Evolutionary conservation across 2,888 invertebrate genomes (phyloP).

Genomic region (Trichogramma dendrolimi): DNA sequence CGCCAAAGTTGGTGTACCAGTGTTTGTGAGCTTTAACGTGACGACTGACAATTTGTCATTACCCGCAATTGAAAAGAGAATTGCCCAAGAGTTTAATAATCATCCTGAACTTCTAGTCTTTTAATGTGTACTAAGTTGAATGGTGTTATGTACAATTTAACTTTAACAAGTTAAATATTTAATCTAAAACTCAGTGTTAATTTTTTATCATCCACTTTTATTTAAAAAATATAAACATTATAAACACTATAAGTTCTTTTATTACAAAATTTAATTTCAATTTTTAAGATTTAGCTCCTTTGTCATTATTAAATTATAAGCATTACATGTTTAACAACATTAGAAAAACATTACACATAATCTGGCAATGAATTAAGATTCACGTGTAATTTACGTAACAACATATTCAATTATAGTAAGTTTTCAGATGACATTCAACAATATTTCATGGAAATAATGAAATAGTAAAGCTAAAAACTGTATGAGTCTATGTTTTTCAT

Average conservation of each 20-base stretch:
- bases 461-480: constrained; percentile 6
- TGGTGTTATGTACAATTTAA: neutral
- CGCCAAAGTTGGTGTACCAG: constrained; percentile 45
- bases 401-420: constrained; percentile 2
- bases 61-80: constrained; percentile 42
- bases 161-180: neutral
- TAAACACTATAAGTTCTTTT: constrained; percentile 24
- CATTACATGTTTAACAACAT: constrained; percentile 24
- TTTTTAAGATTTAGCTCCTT: neutral
- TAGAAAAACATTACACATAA: constrained; percentile 26
- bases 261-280: constrained; percentile 20
- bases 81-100: constrained; percentile 44
- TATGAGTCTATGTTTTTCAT: constrained; percentile 21
- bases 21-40: constrained; percentile 52
- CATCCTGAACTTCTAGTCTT: constrained; percentile 38
- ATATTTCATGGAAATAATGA: neutral
- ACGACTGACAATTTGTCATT: constrained; percentile 37
- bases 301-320: constrained; percentile 18
- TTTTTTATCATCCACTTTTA: constrained; percentile 7
- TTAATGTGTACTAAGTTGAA: neutral
- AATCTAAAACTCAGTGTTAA: neutral
- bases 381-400: constrained; percentile 25
- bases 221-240: constrained; percentile 18
- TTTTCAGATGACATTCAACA: neutral
- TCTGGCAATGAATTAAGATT: constrained; percentile 18